Conservation (phyloP, 2,113 vertebrate genomes). For the Aviceda subcristata region DNA sequence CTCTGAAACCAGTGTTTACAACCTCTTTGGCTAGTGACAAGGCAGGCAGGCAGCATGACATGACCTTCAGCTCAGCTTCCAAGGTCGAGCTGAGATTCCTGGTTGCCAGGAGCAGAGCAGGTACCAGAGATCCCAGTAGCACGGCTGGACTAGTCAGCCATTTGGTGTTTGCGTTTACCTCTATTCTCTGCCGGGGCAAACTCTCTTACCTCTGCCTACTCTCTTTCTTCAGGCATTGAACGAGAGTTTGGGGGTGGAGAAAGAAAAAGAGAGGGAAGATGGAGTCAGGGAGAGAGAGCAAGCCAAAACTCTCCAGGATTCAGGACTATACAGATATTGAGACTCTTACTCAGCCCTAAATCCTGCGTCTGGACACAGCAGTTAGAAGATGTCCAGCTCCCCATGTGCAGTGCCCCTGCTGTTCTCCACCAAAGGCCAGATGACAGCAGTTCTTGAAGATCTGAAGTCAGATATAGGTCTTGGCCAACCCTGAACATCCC, state of each 20-base stretch:
- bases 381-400: neutral
- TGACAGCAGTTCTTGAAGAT: neutral
- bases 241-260: neutral
- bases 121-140: neutral
- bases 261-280: neutral
- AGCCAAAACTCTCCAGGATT: neutral
- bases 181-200: neutral
- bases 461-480: fast-evolving
- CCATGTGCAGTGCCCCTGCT: neutral
- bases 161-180: fast-evolving
- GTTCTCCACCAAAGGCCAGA: fast-evolving
- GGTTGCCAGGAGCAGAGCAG: neutral
- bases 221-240: neutral
- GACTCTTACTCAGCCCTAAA: neutral
- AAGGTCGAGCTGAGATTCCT: neutral
- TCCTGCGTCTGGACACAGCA: neutral
- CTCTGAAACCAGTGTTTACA: slow-evolving; percentile 23
- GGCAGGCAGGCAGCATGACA: neutral
- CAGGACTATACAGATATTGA: fast-evolving
- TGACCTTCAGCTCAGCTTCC: neutral
- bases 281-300: neutral
- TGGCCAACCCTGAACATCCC: neutral
- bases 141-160: neutral
- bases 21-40: neutral
- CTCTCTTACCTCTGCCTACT: neutral